Conservation (phyloP, 2,888 invertebrate genomes). For the Pseudococcus viburni region DNA sequence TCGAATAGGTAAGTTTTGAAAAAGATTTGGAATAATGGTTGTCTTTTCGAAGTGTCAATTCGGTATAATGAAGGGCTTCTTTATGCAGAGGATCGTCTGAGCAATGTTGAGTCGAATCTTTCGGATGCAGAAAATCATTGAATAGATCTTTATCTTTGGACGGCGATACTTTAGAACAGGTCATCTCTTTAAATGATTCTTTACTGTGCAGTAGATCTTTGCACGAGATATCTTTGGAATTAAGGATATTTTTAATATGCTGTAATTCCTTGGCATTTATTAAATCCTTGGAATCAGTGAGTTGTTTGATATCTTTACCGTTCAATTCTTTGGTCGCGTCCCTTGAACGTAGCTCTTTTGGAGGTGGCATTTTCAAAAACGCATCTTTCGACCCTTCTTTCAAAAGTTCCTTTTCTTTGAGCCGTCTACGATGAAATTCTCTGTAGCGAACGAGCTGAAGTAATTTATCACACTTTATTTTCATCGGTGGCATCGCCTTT, state of each 20-base stretch:
- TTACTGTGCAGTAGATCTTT: constrained; percentile 22
- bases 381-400: constrained; percentile 42
- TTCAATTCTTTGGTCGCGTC: constrained; percentile 28
- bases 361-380: constrained; percentile 29
- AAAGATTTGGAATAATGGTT: background rate
- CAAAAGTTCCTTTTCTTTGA: constrained; percentile 57
- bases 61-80: background rate
- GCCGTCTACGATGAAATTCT: constrained; percentile 52
- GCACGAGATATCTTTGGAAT: constrained; percentile 20
- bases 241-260: constrained; percentile 61
- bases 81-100: constrained; percentile 8
- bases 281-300: constrained; percentile 49
- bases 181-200: background rate
- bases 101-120: constrained; percentile 4
- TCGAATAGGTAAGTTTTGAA: constrained; percentile 57
- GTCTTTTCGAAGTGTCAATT: constrained; percentile 18
- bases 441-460: constrained; percentile 41
- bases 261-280: constrained; percentile 53
- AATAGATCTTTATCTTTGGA: constrained; percentile 45
- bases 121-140: constrained; percentile 58
- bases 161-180: background rate
- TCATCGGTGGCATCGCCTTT: constrained; percentile 61
- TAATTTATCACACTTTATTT: constrained; percentile 60
- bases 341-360: constrained; percentile 2
- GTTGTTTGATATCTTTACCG: constrained; percentile 10